Base-by-base conservation (phyloP, 2,888 invertebrate genomes). In the Dasypogon diadema region DNA sequence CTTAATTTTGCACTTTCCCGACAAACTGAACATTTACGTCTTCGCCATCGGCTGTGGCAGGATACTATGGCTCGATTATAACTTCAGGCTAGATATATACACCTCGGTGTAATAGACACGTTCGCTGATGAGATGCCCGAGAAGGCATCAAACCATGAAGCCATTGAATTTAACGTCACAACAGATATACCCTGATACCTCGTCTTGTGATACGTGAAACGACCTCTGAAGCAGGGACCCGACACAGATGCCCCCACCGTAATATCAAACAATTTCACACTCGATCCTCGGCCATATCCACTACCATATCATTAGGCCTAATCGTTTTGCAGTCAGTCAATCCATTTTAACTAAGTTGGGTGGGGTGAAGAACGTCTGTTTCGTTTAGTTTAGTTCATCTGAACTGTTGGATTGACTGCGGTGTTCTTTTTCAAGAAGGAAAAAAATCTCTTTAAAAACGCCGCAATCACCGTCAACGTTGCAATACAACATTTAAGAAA, bases 291-390 rank as follows among this genome's bases (percentile, higher is more conserved):
- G 30, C 30, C 8, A 30, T 30, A 30, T 30, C 12, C 12, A 34
- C 42, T 1, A 63, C 37, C 63, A 37, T 65, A 24, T 65, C 65
- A 65, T 65, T 65, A 46, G 10, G n/a, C 46, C 24, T 65, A 65
- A 65, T 46, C 65, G 65, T 8, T 46, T 14, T 46, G 65, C 18
- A 63, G 37, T 65, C 48, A 14, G 60, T 24, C 65, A 48, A 46
- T 65, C 16, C 5, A n/a, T 65, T 65, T 65, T 65, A 65, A 65
- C 65, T 65, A 65, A 48, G 21, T 65, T 48, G 24, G 65, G 22
- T 42, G 42, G 65, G 22, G 12, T 42, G 12, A 42, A 42, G 12
- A 2, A 42, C 6, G 2, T 30, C 30, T n/a, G n/a, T n/a, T n/a
- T n/a, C n/a, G n/a, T n/a, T n/a, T n/a, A n/a, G n/a, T n/a, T n/a